phyloP scores from a whole-genome alignment of 2,113 vertebrate genomes.

The Anguilla japonica region DNA sequence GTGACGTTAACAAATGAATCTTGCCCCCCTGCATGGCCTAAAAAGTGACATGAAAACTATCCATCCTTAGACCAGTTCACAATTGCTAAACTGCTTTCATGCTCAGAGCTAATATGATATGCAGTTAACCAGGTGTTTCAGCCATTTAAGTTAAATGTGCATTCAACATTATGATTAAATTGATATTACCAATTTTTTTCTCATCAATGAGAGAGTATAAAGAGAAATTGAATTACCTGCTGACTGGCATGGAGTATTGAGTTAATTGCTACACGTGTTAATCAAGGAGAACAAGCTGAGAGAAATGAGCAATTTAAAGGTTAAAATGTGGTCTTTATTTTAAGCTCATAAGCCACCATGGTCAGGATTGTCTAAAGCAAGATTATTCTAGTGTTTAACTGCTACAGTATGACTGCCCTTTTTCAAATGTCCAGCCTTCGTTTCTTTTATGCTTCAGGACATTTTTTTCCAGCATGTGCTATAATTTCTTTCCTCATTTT shows the following conservation, averaged over 20 bases:
- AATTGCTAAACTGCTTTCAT: too few species aligned
- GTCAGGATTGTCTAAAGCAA: conserved; percentile 44
- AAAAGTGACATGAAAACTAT: too few species aligned
- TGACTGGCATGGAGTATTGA: background rate
- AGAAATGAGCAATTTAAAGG: background rate
- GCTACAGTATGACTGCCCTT: background rate
- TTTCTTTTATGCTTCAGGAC: too few species aligned
- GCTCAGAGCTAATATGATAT: too few species aligned
- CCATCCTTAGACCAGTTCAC: too few species aligned
- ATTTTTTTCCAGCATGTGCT: too few species aligned
- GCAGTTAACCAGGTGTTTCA: too few species aligned
- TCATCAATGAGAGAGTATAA: background rate
- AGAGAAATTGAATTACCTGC: background rate
- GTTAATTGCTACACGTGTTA: background rate
- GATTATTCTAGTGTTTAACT: conserved; percentile 50
- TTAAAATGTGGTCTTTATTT: background rate
- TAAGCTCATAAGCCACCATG: too few species aligned
- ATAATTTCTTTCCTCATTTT: background rate
- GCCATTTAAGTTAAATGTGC: background rate
- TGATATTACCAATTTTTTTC: background rate
- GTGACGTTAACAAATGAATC: too few species aligned
- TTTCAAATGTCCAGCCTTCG: too few species aligned
- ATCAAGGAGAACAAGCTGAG: background rate
- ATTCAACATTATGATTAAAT: background rate
- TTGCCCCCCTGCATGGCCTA: too few species aligned